Evolutionary conservation across 1,140 invertebrate species (phyloP).

Genomic region (Bombus ignitus): DNA sequence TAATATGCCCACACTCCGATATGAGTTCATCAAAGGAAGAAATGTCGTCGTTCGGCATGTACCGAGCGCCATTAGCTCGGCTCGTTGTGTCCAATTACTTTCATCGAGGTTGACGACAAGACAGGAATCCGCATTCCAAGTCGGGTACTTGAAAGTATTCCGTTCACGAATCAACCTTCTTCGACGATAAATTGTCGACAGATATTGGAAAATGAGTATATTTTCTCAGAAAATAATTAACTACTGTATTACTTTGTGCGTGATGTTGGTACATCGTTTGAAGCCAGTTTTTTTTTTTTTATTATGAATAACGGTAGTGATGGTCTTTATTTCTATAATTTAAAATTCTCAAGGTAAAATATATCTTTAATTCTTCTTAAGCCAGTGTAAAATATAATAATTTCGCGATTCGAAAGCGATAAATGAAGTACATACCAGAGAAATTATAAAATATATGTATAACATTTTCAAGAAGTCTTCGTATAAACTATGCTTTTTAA

Average conservation of each 20-base stretch:
- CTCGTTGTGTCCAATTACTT: slow-evolving; percentile 32
- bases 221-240: background rate
- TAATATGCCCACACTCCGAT: background rate
- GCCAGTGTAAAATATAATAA: no score
- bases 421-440: no score
- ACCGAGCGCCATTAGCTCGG: slow-evolving; percentile 40
- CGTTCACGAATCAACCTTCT: background rate
- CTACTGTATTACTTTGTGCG: background rate
- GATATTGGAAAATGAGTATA: background rate
- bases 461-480: no score
- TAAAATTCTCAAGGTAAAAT: background rate
- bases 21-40: slow-evolving; percentile 48
- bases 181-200: no score
- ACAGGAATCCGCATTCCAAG: slow-evolving; percentile 20
- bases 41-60: slow-evolving; percentile 27
- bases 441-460: no score
- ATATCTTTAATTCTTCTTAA: no score
- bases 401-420: no score
- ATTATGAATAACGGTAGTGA: background rate
- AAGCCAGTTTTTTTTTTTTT: background rate
- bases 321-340: background rate
- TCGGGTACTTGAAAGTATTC: background rate
- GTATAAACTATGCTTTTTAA: no score
- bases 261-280: background rate
- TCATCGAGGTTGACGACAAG: slow-evolving; percentile 15